Base-by-base conservation (phyloP, 1,140 invertebrate genomes). In the Aphaenogaster rudis region DNA sequence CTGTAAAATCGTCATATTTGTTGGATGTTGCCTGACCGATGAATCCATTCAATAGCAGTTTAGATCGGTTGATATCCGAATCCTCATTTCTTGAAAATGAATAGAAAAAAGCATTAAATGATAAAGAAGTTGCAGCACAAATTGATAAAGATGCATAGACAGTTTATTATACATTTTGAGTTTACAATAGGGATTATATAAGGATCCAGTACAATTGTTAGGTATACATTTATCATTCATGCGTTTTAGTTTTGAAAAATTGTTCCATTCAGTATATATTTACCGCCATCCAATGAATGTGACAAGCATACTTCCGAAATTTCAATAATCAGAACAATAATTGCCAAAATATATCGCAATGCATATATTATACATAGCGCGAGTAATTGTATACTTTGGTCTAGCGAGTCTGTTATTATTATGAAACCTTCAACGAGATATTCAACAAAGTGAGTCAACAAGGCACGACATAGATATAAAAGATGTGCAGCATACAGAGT, bases 31-130 rank as follows among this genome's bases (percentile, higher is more conserved):
- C 74, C 39, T 91, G 88, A 11, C 72, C 88, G n/a, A 90, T 88
- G 11, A 89, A 71, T 15, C 91, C 93, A 54, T 92, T 93, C 36
- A 92, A 36, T 39, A 92, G 45, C 2, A 93, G 42, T 88, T 91
- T 93, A 1, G 93, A 90, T 82, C 90, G 89, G 42, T 86, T 89
- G 36, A 91, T 77, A 63, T 94, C 94, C 7, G 76, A 64, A 28
- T 94, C 93, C 3, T 92, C 93, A 64, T 94, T 94, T 92, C 94
- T 94, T 86, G 64, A 86, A 86, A 86, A 89, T 90, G 13, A 85
- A 87, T 77, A 84, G 69, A 90, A 82, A 28, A 86, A 61, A 87
- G 15, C 15, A 54, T 84, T 81, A 76, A 48, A 52, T 8, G 39
- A 74, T 67, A 39, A 67, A 54, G 15, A 63, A 67, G 50, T 0